A percentile compares a stretch with the other conserved stretches of the same genome.
Evolutionary conservation across 1,140 invertebrate genomes (phyloP).

Genomic region (Drosophila quadrilineata): DNA sequence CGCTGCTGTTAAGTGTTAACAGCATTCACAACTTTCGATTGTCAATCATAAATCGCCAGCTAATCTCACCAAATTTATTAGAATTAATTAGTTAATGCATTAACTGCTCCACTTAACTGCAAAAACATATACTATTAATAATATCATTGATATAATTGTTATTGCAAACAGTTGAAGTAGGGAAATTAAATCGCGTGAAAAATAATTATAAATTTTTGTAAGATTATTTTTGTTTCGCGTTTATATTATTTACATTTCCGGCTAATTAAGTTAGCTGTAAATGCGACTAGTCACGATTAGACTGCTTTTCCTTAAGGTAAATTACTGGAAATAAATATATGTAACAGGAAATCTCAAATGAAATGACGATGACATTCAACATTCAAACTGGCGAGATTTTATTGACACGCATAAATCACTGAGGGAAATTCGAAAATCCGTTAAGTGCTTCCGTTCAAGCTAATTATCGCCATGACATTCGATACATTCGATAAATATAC

Average conservation of each 20-base stretch:
- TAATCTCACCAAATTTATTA: constrained; percentile 23
- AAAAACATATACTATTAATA: constrained; percentile 23
- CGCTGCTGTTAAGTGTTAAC: constrained; percentile 17
- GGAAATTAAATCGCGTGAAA: constrained; percentile 27
- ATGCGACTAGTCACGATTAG: constrained; percentile 39
- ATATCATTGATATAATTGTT: constrained; percentile 15
- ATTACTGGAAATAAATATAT: constrained; percentile 22
- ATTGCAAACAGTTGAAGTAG: constrained; percentile 10
- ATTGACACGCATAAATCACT: constrained; percentile 25
- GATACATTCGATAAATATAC: no score
- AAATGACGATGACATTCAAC: constrained; percentile 2
- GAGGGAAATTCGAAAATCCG: constrained; percentile 2
- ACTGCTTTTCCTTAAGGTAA: constrained; percentile 14
- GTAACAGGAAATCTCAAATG: constrained; percentile 46
- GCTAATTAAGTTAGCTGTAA: constrained; percentile 55
- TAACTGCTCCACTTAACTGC: constrained; percentile 41
- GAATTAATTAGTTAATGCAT: constrained; percentile 36
- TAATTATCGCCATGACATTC: not conserved
- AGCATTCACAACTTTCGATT: constrained; percentile 40
- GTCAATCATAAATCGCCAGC: constrained; percentile 34
- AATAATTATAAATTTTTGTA: constrained; percentile 28
- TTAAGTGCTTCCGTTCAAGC: constrained; percentile 1
- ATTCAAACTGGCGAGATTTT: constrained; percentile 12
- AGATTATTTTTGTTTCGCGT: constrained; percentile 19
- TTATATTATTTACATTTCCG: constrained; percentile 51